Percentiles rank a stretch among this genome's conserved stretches.
phyloP scores from a whole-genome alignment of 2,113 vertebrate genomes.

The Seriola dumerili region DNA sequence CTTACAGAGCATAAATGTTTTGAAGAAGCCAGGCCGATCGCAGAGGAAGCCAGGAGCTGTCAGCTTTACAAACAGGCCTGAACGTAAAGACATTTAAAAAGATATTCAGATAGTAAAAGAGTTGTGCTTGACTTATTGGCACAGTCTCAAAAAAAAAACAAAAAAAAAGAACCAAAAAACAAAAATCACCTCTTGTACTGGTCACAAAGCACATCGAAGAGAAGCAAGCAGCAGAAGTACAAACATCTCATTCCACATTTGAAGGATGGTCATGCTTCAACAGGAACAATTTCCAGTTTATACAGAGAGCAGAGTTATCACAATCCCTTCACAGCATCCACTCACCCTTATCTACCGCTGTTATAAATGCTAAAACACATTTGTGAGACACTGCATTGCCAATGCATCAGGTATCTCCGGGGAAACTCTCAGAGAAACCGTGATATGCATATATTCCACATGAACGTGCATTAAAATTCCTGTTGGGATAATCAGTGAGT shows the following conservation, averaged over 20 bases:
- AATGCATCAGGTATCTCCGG: slow-evolving; percentile 35
- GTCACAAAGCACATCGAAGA: slow-evolving; percentile 57
- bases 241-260: slow-evolving; percentile 61
- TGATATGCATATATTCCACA: slow-evolving; percentile 25
- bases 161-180: background rate
- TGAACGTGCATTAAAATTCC: slow-evolving; percentile 17
- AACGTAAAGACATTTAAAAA: slow-evolving; percentile 60
- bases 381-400: slow-evolving; percentile 65
- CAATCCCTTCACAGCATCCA: slow-evolving; percentile 62
- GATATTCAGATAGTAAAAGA: slow-evolving; percentile 38
- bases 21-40: slow-evolving; percentile 55
- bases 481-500: background rate
- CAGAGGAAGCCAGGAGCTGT: slow-evolving; percentile 41
- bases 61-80: slow-evolving; percentile 58
- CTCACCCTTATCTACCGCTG: slow-evolving; percentile 12
- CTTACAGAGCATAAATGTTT: slow-evolving; percentile 57
- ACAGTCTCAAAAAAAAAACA: slow-evolving; percentile 53
- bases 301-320: slow-evolving; percentile 22
- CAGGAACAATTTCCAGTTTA: slow-evolving; percentile 27
- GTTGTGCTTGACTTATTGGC: slow-evolving; percentile 76
- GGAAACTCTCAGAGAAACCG: slow-evolving; percentile 20
- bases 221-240: slow-evolving; percentile 55
- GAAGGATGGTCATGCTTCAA: slow-evolving; percentile 67
- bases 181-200: slow-evolving; percentile 36
- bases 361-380: slow-evolving; percentile 84